Evolutionary conservation across 2,113 vertebrate species (phyloP).

Genomic region (Calyptomena viridis): DNA sequence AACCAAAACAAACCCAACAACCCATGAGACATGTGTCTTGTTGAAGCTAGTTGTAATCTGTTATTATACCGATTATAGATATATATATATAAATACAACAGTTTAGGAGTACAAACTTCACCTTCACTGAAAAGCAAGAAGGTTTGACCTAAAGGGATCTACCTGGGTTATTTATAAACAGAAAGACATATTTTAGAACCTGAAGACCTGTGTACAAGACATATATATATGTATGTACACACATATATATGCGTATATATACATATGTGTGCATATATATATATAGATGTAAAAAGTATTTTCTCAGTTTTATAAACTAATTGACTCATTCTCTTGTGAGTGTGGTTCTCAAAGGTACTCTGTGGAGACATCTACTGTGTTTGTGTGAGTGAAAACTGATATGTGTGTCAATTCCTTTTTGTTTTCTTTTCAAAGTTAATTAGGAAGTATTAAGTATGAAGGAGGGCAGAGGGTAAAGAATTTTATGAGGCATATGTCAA

Average conservation of each 20-base stretch:
- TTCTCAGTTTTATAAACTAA: neutral
- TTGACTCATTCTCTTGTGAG: neutral
- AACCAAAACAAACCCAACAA: neutral
- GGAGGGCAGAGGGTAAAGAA: slow-evolving; percentile 15
- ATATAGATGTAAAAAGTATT: neutral
- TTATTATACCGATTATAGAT: neutral
- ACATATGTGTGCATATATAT: neutral
- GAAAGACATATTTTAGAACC: neutral
- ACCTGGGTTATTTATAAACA: neutral
- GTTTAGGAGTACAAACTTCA: neutral
- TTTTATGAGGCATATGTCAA: slow-evolving; percentile 34
- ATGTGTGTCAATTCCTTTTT: slow-evolving; percentile 5
- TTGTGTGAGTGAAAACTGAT: neutral
- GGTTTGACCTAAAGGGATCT: neutral
- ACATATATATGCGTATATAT: neutral
- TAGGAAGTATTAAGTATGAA: slow-evolving; percentile 45
- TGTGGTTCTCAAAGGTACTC: neutral
- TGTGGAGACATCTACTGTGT: neutral
- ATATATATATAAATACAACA: neutral
- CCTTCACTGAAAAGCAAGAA: neutral
- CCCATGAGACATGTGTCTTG: neutral
- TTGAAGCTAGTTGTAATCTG: neutral
- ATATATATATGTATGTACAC: too few species aligned
- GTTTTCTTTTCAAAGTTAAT: slow-evolving; percentile 52
- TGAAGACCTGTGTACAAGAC: neutral